A percentile compares a stretch with the other conserved stretches of the same genome.
Evolutionary conservation across 1,140 invertebrate genomes (phyloP).

Genomic region (Elysia chlorotica): DNA sequence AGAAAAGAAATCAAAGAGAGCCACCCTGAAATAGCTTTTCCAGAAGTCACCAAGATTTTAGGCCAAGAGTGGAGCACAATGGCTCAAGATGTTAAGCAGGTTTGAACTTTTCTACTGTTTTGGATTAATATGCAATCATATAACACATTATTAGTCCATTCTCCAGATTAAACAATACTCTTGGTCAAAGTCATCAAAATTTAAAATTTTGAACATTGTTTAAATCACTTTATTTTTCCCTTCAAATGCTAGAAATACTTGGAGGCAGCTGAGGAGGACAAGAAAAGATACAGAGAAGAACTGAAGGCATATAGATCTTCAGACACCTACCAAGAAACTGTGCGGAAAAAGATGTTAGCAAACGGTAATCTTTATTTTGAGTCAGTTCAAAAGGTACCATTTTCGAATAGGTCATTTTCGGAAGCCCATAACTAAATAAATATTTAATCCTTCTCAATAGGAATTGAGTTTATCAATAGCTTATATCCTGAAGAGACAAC

Average conservation of each 20-base stretch:
- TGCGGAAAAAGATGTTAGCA: constrained; percentile 65
- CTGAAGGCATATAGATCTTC: constrained; percentile 67
- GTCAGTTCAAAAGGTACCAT: no score
- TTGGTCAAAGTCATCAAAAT: not conserved
- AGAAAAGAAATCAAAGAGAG: constrained; percentile 63
- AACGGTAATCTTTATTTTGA: constrained; percentile 45
- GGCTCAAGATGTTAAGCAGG: constrained; percentile 64
- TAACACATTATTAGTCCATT: no score
- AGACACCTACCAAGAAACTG: constrained; percentile 66
- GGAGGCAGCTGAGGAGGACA: constrained; percentile 66
- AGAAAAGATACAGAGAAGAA: constrained; percentile 67
- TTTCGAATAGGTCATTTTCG: no score
- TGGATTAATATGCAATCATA: not conserved
- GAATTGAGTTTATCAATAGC: no score
- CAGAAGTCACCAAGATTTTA: constrained; percentile 66
- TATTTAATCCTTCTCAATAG: no score
- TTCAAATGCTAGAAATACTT: constrained; percentile 63
- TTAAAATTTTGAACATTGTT: not conserved
- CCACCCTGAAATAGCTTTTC: constrained; percentile 62
- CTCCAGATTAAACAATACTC: not conserved
- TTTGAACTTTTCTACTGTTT: not conserved
- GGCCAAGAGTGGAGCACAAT: constrained; percentile 69
- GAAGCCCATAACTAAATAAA: no score
- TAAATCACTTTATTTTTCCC: not conserved
- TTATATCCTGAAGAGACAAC: no score